Evolutionary conservation across 2,113 vertebrate genomes (phyloP).

Genomic region (Megaceryle torquata): DNA sequence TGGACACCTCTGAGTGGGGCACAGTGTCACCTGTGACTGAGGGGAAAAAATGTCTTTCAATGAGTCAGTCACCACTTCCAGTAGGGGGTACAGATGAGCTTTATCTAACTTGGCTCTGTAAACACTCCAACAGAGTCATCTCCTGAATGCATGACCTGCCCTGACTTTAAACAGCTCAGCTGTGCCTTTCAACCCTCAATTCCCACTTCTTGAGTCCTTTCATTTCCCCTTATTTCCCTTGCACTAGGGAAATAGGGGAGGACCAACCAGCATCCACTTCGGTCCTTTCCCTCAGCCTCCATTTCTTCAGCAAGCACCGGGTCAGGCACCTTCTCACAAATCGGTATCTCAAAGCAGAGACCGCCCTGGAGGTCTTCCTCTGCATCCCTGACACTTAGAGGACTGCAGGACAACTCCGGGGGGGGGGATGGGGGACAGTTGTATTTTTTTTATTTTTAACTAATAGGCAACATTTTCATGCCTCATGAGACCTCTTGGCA

Average conservation of each 20-base stretch:
- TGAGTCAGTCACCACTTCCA: background rate
- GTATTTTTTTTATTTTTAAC: no score
- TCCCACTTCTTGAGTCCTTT: background rate
- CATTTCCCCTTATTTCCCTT: background rate
- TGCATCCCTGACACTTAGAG: background rate
- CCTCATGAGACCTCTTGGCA: background rate
- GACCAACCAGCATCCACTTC: background rate
- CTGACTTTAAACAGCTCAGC: background rate
- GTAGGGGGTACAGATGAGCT: background rate
- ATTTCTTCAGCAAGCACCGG: background rate
- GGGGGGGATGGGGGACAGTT: no score
- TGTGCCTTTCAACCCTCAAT: background rate
- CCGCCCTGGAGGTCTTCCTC: background rate
- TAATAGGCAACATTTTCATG: background rate
- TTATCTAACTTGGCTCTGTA: background rate
- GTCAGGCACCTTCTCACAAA: background rate
- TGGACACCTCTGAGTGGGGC: background rate
- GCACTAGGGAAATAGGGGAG: background rate
- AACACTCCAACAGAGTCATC: background rate
- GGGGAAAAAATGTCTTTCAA: background rate
- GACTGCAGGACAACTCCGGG: background rate
- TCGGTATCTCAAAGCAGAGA: background rate
- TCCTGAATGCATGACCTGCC: background rate
- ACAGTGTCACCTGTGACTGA: background rate
- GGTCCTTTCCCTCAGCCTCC: background rate